Conservation (phyloP, 2,113 vertebrate species). For the human region GRCh38 chr2:145680001-145680500, state of each 20-base stretch:
- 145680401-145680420: slow-evolving; percentile 52
- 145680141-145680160: neutral
- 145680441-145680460: slow-evolving; percentile 18
- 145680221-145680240: neutral
- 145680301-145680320: neutral
- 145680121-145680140: neutral
- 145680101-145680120: neutral
- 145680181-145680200: neutral
- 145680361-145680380: neutral
- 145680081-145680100: neutral
- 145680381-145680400: slow-evolving; percentile 18
- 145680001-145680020: neutral
- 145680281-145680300: neutral
- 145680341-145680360: slow-evolving; percentile 18
- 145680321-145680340: neutral
- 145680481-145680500: slow-evolving; percentile 44
- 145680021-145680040: neutral
- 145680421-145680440: slow-evolving; percentile 36
- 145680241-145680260: neutral
- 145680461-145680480: slow-evolving; percentile 41
- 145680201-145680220: neutral
- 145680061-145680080: neutral
- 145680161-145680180: neutral
- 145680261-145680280: slow-evolving; percentile 10
- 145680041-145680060: neutral